Evolutionary conservation across 2,113 vertebrate genomes (phyloP).

Genomic region (Epinephelus fuscoguttatus): DNA sequence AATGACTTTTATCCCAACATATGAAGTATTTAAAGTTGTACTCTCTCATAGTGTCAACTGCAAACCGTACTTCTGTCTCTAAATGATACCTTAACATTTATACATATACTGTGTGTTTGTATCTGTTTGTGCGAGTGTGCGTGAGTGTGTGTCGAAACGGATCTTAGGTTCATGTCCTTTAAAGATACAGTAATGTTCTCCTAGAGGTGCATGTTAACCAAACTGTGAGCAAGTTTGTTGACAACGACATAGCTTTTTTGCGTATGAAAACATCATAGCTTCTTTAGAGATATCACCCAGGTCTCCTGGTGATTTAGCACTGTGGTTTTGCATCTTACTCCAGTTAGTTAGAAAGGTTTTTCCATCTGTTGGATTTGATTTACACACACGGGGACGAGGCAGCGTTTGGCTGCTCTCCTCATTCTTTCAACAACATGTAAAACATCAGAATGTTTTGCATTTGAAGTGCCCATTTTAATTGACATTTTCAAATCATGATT

Average conservation of each 20-base stretch:
- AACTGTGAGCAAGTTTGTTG: constrained; percentile 68
- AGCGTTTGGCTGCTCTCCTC: constrained; percentile 71
- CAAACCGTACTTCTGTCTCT: constrained; percentile 64
- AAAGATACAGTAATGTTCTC: constrained; percentile 70
- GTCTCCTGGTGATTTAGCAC: constrained; percentile 68
- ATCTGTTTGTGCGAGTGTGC: constrained; percentile 12
- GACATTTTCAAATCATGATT: constrained; percentile 47
- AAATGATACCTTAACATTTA: constrained; percentile 58
- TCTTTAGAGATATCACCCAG: constrained; percentile 60
- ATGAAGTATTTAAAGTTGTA: constrained; percentile 55
- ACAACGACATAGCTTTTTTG: constrained; percentile 48
- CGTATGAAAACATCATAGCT: constrained; percentile 56
- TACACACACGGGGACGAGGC: constrained; percentile 35
- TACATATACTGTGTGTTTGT: constrained; percentile 46
- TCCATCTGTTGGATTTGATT: constrained; percentile 40
- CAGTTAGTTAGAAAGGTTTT: constrained; percentile 13
- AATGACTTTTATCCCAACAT: constrained; percentile 40
- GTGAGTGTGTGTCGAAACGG: constrained; percentile 42
- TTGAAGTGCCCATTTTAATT: constrained; percentile 71
- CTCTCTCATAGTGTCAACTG: constrained; percentile 50
- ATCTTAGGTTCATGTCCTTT: constrained; percentile 67
- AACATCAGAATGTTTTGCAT: constrained; percentile 65
- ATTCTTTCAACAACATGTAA: constrained; percentile 52
- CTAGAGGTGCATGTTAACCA: constrained; percentile 77
- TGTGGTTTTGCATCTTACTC: constrained; percentile 68